These are phyloP conservation scores for Benthosema pterotum DNA, from an alignment of 2,797 vertebrate genomes.

Conservation along the genomic window DNA sequence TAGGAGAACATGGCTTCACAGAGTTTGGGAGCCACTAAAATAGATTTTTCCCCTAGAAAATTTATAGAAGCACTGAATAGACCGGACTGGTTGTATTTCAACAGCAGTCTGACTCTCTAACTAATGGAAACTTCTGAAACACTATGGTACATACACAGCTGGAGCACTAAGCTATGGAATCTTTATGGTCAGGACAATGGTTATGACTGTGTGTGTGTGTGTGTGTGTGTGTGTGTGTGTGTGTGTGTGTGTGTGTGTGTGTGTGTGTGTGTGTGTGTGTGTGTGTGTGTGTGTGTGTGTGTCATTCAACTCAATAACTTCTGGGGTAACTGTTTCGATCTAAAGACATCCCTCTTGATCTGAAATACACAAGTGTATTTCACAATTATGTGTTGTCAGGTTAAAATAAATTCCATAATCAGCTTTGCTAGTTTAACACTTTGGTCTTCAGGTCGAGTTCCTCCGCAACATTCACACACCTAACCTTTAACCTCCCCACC, in stretches of 20 bases:
- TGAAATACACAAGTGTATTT: too few relatives aligned
- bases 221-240: too few relatives aligned
- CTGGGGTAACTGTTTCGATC: too few relatives aligned
- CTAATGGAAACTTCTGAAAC: neutral
- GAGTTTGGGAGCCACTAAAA: neutral
- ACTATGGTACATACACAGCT: neutral
- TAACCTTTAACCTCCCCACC: neutral
- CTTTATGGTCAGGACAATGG: neutral
- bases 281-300: slow-evolving; percentile 6
- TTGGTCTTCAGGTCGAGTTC: too few relatives aligned
- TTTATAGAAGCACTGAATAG: neutral
- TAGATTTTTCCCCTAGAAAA: neutral
- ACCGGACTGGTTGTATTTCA: neutral
- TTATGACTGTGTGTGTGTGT: neutral
- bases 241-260: neutral
- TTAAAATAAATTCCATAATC: too few relatives aligned
- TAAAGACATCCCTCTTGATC: too few relatives aligned
- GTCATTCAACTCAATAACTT: too few relatives aligned
- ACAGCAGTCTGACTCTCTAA: neutral
- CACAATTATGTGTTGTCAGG: too few relatives aligned
- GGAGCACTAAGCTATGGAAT: neutral
- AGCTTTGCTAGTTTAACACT: too few relatives aligned
- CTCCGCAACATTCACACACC: too few relatives aligned
- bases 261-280: neutral
- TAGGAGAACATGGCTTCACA: neutral